Conservation (phyloP, 2,113 vertebrate species). For the Oxygymnocypris stewartii region DNA sequence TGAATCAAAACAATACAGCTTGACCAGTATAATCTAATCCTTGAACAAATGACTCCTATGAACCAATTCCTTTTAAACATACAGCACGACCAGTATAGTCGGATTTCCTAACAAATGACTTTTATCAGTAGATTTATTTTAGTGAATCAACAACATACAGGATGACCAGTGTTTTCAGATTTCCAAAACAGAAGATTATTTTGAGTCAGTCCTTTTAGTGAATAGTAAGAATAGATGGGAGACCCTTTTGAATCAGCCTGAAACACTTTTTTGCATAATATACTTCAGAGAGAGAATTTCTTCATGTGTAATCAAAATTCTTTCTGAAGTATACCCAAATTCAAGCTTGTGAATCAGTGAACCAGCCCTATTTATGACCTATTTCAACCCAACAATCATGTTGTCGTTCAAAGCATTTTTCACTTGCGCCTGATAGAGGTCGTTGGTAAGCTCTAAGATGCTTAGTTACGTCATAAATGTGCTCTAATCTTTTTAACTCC, state of each 20-base stretch:
- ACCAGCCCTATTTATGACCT: background rate
- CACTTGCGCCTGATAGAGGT: background rate
- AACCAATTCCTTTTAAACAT: background rate
- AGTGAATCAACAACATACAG: background rate
- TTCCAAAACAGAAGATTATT: background rate
- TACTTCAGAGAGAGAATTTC: background rate
- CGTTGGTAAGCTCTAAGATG: background rate
- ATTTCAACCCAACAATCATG: background rate
- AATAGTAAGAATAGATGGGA: background rate
- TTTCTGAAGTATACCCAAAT: background rate
- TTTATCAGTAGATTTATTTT: background rate
- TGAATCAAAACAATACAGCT: background rate
- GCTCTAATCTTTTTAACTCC: slow-evolving; percentile 24
- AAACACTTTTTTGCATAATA: background rate
- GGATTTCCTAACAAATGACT: background rate
- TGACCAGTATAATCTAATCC: background rate
- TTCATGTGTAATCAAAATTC: background rate
- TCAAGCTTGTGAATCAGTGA: background rate
- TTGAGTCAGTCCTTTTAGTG: background rate
- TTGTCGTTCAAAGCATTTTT: background rate
- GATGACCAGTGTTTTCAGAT: background rate
- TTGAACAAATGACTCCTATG: background rate
- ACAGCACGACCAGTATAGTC: background rate
- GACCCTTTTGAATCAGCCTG: background rate
- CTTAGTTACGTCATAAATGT: slow-evolving; percentile 27